phyloP scores from a whole-genome alignment of 2,113 vertebrate species.

The Periophthalmus modestus region DNA sequence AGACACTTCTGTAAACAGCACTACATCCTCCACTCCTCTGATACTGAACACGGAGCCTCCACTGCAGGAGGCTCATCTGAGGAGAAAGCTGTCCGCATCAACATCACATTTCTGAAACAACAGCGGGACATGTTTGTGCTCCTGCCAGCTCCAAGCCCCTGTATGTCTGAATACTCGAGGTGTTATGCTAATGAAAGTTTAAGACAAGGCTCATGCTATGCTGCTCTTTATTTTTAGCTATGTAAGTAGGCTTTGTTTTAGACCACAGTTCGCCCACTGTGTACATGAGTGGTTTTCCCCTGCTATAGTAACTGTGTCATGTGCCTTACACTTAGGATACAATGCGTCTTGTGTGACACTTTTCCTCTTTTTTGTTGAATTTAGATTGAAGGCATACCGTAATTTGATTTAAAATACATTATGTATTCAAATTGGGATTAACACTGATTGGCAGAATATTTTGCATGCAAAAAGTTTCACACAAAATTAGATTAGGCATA shows the following conservation, averaged over 20 bases:
- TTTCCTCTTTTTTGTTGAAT: neutral
- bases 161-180: slow-evolving; percentile 43
- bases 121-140: neutral
- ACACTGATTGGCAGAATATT: neutral
- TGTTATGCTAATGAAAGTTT: slow-evolving; percentile 51
- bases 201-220: slow-evolving; percentile 47
- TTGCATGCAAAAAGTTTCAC: too few species aligned
- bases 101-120: slow-evolving; percentile 36
- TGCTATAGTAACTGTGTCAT: slow-evolving; percentile 33
- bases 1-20: slow-evolving; percentile 33
- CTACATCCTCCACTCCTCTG: slow-evolving; percentile 29
- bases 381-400: neutral
- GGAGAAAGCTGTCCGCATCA: slow-evolving; percentile 31
- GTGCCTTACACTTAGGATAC: slow-evolving; percentile 32
- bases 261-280: slow-evolving; percentile 34
- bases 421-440: neutral
- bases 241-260: slow-evolving; percentile 47
- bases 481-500: too few species aligned
- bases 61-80: slow-evolving; percentile 17
- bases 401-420: neutral
- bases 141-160: slow-evolving; percentile 17
- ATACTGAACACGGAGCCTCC: slow-evolving; percentile 27
- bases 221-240: slow-evolving; percentile 43
- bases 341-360: neutral
- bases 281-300: slow-evolving; percentile 42